Conservation (phyloP, 2,888 invertebrate genomes). For the Vanessa cardui region DNA sequence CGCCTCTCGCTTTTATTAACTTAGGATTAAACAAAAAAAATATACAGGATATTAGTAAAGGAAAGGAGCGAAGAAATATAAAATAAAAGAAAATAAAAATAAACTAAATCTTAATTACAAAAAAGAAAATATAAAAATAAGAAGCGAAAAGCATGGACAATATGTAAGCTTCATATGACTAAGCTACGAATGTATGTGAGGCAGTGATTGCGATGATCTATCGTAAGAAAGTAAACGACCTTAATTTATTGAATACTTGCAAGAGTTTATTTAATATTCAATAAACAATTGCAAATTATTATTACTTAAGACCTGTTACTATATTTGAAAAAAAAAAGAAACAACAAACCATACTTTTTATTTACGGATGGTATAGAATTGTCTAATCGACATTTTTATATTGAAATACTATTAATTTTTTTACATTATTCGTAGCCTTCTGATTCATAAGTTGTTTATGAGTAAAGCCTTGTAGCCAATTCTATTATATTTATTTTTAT, state of each 20-base stretch:
- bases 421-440: neutral
- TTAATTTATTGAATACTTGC: constrained; percentile 49
- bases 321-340: too few species aligned
- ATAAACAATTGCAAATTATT: constrained; percentile 17
- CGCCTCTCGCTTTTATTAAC: constrained; percentile 51
- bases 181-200: constrained; percentile 83
- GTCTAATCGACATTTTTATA: neutral
- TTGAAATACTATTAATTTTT: too few species aligned
- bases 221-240: constrained; percentile 55
- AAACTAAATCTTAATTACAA: constrained; percentile 58
- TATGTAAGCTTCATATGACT: constrained; percentile 73
- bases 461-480: too few species aligned
- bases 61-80: constrained; percentile 62
- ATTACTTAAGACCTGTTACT: neutral
- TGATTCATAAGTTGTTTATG: too few species aligned
- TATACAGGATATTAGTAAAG: constrained; percentile 58
- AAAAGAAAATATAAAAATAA: constrained; percentile 62
- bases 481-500: too few species aligned
- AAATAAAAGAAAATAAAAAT: constrained; percentile 53
- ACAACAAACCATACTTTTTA: too few species aligned
- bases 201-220: constrained; percentile 80
- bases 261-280: constrained; percentile 39
- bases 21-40: constrained; percentile 46
- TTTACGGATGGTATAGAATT: neutral
- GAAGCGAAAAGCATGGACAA: constrained; percentile 77